These are phyloP conservation scores for Rhinolophus sinicus DNA, from an alignment of 2,113 vertebrate genomes.

Conservation along the genomic window DNA sequence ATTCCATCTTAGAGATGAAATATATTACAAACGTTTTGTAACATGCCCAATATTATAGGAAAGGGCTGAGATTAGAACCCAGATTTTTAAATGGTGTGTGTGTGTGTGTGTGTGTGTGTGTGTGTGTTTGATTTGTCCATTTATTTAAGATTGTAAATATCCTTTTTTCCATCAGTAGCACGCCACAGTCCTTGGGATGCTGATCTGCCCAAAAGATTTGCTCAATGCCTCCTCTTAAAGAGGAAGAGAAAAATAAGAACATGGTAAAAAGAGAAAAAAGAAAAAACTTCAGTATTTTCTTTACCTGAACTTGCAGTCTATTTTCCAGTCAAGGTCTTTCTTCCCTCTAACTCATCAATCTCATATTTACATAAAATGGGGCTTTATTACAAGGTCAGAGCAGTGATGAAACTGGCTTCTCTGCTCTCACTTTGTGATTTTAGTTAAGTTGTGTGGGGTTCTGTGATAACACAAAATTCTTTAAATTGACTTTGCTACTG, in stretches of 20 bases:
- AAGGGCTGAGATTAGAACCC: background rate
- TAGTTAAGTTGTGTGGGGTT: background rate
- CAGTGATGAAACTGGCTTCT: background rate
- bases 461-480: slow-evolving; percentile 47
- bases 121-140: background rate
- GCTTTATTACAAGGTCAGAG: background rate
- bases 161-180: background rate
- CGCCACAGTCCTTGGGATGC: background rate
- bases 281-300: background rate
- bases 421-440: background rate
- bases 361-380: slow-evolving; percentile 43
- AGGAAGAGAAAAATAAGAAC: background rate
- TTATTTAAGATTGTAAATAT: background rate
- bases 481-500: slow-evolving; percentile 48
- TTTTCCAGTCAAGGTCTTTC: background rate
- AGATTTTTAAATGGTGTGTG: background rate
- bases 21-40: background rate
- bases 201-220: background rate
- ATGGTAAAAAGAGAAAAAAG: background rate
- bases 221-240: background rate
- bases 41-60: background rate
- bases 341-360: background rate
- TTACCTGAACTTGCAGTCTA: background rate
- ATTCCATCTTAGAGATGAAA: background rate
- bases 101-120: background rate